Evolutionary conservation across 2,888 invertebrate genomes (phyloP).

Genomic region (Dioctria linearis): DNA sequence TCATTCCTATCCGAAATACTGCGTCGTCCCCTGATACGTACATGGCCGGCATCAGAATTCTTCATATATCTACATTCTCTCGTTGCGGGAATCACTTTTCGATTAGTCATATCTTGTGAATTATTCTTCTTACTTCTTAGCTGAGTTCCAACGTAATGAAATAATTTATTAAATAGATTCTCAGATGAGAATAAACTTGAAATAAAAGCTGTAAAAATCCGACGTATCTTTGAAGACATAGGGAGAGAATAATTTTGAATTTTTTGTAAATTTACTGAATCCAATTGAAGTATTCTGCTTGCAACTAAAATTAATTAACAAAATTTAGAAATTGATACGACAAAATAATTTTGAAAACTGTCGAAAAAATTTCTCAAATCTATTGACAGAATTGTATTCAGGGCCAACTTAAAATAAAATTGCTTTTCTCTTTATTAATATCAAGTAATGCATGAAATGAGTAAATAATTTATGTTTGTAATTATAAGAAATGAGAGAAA

Average conservation of each 20-base stretch:
- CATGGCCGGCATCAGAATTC: background rate
- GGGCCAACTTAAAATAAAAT: background rate
- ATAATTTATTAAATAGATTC: constrained; percentile 37
- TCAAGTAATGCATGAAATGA: too few species aligned
- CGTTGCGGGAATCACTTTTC: background rate
- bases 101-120: background rate
- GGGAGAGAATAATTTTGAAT: constrained; percentile 1
- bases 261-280: background rate
- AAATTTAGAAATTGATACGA: background rate
- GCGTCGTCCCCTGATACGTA: background rate
- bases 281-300: background rate
- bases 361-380: background rate
- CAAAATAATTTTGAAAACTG: background rate
- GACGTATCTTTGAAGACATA: constrained; percentile 36
- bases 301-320: background rate
- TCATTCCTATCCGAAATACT: background rate
- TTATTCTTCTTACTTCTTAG: background rate
- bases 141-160: constrained; percentile 3
- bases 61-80: background rate
- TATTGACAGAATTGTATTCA: background rate
- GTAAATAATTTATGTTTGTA: too few species aligned
- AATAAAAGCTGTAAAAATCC: constrained; percentile 49
- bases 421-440: too few species aligned
- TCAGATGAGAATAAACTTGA: constrained; percentile 26
- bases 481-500: too few species aligned